Conservation (phyloP, 2,113 vertebrate species). For the Antigone vipio region DNA sequence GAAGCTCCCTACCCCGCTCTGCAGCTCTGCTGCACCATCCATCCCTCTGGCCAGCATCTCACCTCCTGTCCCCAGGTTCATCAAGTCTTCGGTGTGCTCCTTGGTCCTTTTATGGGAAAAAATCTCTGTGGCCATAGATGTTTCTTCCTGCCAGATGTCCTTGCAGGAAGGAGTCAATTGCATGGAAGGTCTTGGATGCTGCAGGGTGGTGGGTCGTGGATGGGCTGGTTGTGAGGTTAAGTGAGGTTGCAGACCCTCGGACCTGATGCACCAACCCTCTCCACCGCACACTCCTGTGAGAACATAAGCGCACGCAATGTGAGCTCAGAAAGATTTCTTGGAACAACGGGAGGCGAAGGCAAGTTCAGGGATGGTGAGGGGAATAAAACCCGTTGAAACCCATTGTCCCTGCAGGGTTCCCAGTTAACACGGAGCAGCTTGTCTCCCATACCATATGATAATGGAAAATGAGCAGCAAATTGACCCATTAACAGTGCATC, state of each 20-base stretch:
- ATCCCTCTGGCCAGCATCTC: background rate
- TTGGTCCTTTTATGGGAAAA: background rate
- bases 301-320: accelerated
- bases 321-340: background rate
- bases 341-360: background rate
- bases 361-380: background rate
- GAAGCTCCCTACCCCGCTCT: background rate
- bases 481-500: background rate
- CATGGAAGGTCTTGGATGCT: background rate
- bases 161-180: accelerated
- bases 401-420: background rate
- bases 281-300: accelerated
- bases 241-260: background rate
- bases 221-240: accelerated
- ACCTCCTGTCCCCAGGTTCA: background rate
- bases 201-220: accelerated
- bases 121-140: too few species aligned
- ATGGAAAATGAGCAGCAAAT: background rate
- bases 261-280: too few species aligned
- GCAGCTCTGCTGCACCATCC: background rate
- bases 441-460: background rate
- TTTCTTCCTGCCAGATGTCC: background rate
- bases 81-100: accelerated
- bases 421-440: accelerated
- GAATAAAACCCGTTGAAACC: background rate